Conservation (phyloP, 2,888 invertebrate species). For the Drosophila monieri region DNA sequence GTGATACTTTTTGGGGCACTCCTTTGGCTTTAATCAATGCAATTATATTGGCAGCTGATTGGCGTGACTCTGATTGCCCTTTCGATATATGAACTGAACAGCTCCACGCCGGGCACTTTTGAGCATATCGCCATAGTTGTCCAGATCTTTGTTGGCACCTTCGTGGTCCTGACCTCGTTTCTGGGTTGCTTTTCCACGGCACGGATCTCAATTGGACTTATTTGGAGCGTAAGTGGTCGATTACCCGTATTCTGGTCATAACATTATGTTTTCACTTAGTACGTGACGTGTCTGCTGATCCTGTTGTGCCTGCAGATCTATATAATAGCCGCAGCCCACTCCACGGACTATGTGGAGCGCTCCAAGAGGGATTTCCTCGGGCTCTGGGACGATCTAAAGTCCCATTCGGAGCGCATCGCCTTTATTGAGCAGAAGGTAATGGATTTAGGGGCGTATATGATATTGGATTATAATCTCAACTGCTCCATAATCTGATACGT, state of each 20-base stretch:
- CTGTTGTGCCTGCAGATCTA: slow-evolving; percentile 89
- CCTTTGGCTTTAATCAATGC: not conserved
- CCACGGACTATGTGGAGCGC: slow-evolving; percentile 76
- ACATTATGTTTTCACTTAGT: slow-evolving; percentile 85
- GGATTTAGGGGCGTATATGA: not conserved
- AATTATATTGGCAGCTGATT: slow-evolving; percentile 61
- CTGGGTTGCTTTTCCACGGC: slow-evolving; percentile 96
- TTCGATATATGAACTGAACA: slow-evolving; percentile 77
- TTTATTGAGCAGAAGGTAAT: slow-evolving; percentile 69
- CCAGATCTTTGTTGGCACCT: slow-evolving; percentile 87
- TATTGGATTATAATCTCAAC: not conserved
- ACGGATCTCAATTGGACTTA: slow-evolving; percentile 93
- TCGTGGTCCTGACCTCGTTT: slow-evolving; percentile 92
- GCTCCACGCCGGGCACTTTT: slow-evolving; percentile 78
- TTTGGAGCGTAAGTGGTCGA: slow-evolving; percentile 88
- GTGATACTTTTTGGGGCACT: slow-evolving; percentile 38
- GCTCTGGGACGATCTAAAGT: slow-evolving; percentile 68
- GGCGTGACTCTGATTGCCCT: slow-evolving; percentile 77
- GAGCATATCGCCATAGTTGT: slow-evolving; percentile 79
- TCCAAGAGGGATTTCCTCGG: slow-evolving; percentile 66
- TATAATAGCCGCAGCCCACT: slow-evolving; percentile 76
- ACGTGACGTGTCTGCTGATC: slow-evolving; percentile 88
- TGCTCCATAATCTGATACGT: too few relatives aligned
- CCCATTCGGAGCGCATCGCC: slow-evolving; percentile 58
- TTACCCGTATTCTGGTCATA: not conserved